These are phyloP conservation scores for Holocentrus rufus DNA, from an alignment of 2,797 vertebrate genomes.

Conservation along the genomic window DNA sequence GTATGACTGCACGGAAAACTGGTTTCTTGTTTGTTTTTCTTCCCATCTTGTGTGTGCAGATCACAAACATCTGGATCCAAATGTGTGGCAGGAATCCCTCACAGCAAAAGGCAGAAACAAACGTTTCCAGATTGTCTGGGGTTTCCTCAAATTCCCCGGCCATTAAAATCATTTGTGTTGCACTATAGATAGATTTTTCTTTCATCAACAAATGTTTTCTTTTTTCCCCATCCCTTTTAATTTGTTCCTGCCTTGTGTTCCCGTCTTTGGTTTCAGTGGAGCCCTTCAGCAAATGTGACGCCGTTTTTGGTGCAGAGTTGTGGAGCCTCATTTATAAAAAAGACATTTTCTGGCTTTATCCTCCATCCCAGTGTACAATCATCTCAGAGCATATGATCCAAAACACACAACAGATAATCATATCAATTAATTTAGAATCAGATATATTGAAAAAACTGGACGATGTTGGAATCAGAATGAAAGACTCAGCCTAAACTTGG, in stretches of 20 bases:
- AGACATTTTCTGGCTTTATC: background rate
- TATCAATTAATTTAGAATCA: slow-evolving; percentile 7
- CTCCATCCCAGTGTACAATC: slow-evolving; percentile 9
- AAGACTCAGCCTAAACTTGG: too few relatives aligned
- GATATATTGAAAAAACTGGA: slow-evolving; percentile 15
- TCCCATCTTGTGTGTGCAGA: slow-evolving; percentile 3
- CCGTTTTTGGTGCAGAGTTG: slow-evolving; percentile 48
- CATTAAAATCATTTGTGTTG: slow-evolving; percentile 27
- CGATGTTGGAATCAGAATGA: slow-evolving; percentile 14
- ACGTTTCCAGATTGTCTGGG: slow-evolving; percentile 35
- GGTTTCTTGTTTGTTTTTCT: background rate
- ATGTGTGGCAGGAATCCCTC: slow-evolving; percentile 26
- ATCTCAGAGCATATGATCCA: slow-evolving; percentile 17
- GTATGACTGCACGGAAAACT: background rate
- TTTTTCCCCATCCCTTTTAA: slow-evolving; percentile 31
- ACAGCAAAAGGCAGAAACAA: slow-evolving; percentile 25
- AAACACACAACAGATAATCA: slow-evolving; percentile 9
- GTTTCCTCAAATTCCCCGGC: slow-evolving; percentile 29
- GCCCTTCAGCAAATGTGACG: slow-evolving; percentile 26
- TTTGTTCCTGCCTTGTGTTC: slow-evolving; percentile 3
- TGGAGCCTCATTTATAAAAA: slow-evolving; percentile 8
- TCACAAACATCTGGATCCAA: slow-evolving; percentile 18
- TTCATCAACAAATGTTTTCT: slow-evolving; percentile 19
- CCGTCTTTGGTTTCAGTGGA: slow-evolving; percentile 18
- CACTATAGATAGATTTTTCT: slow-evolving; percentile 41